These are phyloP conservation scores for Clunio marinus DNA, from an alignment of 2,888 invertebrate species.

Conservation along the genomic window DNA sequence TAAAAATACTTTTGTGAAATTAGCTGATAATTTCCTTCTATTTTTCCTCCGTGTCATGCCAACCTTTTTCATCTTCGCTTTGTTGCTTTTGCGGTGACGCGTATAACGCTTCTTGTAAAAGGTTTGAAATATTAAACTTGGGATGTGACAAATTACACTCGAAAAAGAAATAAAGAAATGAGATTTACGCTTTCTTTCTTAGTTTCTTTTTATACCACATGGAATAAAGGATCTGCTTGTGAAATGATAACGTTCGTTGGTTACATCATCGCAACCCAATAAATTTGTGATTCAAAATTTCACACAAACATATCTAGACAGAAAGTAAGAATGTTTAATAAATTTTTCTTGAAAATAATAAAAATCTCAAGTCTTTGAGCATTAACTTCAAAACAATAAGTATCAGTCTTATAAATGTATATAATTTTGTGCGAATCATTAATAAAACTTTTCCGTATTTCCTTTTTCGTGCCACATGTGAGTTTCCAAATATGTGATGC, in stretches of 20 bases:
- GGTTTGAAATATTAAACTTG: conserved; percentile 34
- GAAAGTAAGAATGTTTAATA: too few species aligned
- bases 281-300: too few species aligned
- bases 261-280: too few species aligned
- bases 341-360: too few species aligned
- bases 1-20: conserved; percentile 27
- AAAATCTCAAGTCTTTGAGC: too few species aligned
- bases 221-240: neutral
- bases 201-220: neutral
- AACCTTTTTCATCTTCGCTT: neutral
- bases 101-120: neutral
- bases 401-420: too few species aligned
- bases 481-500: conserved; percentile 24
- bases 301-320: neutral
- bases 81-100: neutral
- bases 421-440: conserved; percentile 20
- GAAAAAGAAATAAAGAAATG: conserved; percentile 15
- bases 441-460: conserved; percentile 30
- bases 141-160: conserved; percentile 36
- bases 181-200: neutral
- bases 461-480: neutral
- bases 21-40: conserved; percentile 29
- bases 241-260: neutral
- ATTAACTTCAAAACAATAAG: too few species aligned
- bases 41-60: neutral